Evolutionary conservation across 64 coral and sea anemone species (phyloP).

Genomic region (Stichodactyla mertensii): DNA sequence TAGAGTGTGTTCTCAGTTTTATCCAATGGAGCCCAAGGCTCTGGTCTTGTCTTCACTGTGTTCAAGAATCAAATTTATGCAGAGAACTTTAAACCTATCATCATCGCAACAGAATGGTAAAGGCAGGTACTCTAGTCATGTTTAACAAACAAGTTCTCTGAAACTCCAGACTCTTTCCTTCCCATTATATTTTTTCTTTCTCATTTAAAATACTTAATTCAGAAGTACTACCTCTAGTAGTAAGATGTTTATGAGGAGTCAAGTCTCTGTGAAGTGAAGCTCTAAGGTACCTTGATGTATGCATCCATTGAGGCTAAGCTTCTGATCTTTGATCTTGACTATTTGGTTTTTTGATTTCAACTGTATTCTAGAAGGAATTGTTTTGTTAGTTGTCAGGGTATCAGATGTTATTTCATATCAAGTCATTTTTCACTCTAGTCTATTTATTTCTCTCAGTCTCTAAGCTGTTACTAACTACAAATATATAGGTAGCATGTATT

Average conservation of each 20-base stretch:
- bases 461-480: background rate
- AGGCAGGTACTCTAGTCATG: constrained; percentile 68
- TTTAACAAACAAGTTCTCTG: background rate
- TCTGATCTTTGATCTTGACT: background rate
- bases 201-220: background rate
- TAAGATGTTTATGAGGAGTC: background rate
- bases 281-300: background rate
- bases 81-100: background rate
- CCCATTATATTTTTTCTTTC: background rate
- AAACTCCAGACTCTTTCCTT: background rate
- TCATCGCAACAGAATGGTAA: constrained; percentile 73
- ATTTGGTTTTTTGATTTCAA: background rate
- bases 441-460: background rate
- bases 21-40: constrained; percentile 20
- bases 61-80: background rate
- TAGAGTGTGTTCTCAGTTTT: background rate
- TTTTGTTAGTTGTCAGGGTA: background rate
- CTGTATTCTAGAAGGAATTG: background rate
- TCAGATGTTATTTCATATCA: background rate
- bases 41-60: background rate
- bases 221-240: background rate
- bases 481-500: background rate
- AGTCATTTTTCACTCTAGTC: background rate
- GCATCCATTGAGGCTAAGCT: background rate
- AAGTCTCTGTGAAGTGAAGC: background rate